Percentiles rank a stretch among this genome's conserved stretches.
These are phyloP conservation scores for Trissonchulus latispiculum DNA, from an alignment of 2,888 invertebrate species.

Conservation along the genomic window DNA sequence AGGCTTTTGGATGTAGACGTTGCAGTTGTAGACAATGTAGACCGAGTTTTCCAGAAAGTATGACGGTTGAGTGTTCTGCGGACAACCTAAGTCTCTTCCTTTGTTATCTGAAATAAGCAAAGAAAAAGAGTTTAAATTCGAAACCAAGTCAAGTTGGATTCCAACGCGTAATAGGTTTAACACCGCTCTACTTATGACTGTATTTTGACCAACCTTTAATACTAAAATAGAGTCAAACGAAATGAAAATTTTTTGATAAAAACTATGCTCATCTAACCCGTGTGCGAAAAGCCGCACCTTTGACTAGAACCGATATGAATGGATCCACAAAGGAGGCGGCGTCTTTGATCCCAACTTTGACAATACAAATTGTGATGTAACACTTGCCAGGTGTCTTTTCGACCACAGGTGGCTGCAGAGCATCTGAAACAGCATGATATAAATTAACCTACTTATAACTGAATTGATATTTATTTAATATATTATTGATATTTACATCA, in stretches of 20 bases:
- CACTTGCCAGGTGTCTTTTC: constrained; percentile 35
- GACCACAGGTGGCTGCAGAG: constrained; percentile 36
- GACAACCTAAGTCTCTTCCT: constrained; percentile 35
- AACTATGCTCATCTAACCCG: too few species aligned
- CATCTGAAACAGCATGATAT: not conserved
- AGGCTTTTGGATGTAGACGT: constrained; percentile 42
- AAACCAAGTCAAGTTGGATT: too few species aligned
- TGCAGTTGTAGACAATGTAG: constrained; percentile 37
- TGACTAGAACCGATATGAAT: constrained; percentile 40
- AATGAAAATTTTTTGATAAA: too few species aligned
- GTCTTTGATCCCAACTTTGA: constrained; percentile 42
- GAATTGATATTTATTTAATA: too few species aligned
- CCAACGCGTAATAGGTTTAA: too few species aligned
- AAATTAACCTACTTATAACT: not conserved
- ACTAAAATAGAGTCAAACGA: too few species aligned
- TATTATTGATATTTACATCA: too few species aligned
- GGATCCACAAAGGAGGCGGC: constrained; percentile 41
- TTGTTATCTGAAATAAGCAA: constrained; percentile 32
- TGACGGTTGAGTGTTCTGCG: constrained; percentile 41
- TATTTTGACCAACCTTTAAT: too few species aligned
- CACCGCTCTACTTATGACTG: too few species aligned
- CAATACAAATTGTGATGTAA: constrained; percentile 36
- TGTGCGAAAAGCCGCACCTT: too few species aligned
- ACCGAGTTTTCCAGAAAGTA: constrained; percentile 33
- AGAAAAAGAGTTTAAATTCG: too few species aligned